Conservation (phyloP, 2,888 invertebrate genomes). For the Conchocele bisecta region DNA sequence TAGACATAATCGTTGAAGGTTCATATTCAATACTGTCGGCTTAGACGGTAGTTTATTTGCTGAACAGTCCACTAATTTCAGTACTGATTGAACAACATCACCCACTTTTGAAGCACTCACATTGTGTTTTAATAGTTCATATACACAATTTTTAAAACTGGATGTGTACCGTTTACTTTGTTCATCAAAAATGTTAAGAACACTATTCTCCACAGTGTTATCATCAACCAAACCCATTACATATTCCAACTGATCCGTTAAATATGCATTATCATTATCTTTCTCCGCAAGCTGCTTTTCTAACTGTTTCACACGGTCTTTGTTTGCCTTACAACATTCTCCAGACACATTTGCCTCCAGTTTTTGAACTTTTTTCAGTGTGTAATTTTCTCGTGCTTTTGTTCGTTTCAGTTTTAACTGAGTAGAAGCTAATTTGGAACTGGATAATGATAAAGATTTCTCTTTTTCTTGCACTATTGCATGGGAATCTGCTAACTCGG, state of each 20-base stretch:
- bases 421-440: too few relatives aligned
- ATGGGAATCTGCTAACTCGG: too few relatives aligned
- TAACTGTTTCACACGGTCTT: not conserved
- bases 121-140: slow-evolving; percentile 34
- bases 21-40: slow-evolving; percentile 44
- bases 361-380: not conserved
- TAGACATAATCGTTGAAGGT: slow-evolving; percentile 37
- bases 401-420: too few relatives aligned
- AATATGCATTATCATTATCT: not conserved
- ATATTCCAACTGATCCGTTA: not conserved
- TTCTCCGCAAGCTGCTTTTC: not conserved
- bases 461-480: too few relatives aligned
- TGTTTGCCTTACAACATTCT: not conserved
- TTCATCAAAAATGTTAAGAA: slow-evolving; percentile 28
- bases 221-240: slow-evolving; percentile 2
- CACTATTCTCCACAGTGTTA: slow-evolving; percentile 14
- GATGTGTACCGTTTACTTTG: slow-evolving; percentile 19
- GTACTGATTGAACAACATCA: slow-evolving; percentile 15
- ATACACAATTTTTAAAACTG: slow-evolving; percentile 28
- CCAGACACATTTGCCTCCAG: not conserved
- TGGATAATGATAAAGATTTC: too few relatives aligned
- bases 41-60: slow-evolving; percentile 30
- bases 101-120: slow-evolving; percentile 38
- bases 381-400: not conserved
- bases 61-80: slow-evolving; percentile 35